Evolutionary conservation across 2,797 vertebrate genomes (phyloP).

Genomic region (Oryzias sinensis): DNA sequence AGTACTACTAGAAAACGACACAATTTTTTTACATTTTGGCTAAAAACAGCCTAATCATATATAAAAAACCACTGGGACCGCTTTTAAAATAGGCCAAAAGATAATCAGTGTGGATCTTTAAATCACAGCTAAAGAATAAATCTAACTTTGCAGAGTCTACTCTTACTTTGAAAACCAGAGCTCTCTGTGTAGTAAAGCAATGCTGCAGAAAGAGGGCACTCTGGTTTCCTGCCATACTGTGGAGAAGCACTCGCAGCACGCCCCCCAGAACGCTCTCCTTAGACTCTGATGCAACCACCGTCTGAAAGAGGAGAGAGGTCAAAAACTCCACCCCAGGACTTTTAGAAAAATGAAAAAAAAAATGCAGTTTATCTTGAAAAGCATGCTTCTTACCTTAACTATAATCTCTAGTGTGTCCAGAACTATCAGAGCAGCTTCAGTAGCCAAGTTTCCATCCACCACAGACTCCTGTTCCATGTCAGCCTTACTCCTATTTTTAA

Average conservation of each 20-base stretch:
- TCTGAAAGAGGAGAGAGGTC: constrained; percentile 49
- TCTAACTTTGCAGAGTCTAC: neutral
- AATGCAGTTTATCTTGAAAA: neutral
- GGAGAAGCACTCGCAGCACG: constrained; percentile 86
- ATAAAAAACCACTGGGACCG: too few species aligned
- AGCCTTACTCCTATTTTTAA: constrained; percentile 79
- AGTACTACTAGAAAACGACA: too few species aligned
- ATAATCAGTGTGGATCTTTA: neutral
- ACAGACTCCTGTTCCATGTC: constrained; percentile 90
- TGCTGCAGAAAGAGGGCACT: constrained; percentile 90
- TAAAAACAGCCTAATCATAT: too few species aligned
- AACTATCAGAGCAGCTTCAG: constrained; percentile 86
- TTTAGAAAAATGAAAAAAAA: neutral
- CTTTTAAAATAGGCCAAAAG: too few species aligned
- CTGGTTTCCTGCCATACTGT: constrained; percentile 89
- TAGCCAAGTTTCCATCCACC: constrained; percentile 89
- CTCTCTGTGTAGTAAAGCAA: constrained; percentile 89
- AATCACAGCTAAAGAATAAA: neutral
- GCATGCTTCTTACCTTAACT: constrained; percentile 80
- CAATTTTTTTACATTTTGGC: too few species aligned
- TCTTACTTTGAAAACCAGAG: constrained; percentile 85
- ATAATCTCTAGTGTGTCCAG: constrained; percentile 90
- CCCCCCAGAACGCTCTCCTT: constrained; percentile 88
- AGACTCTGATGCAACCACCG: constrained; percentile 84
- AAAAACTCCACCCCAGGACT: constrained; percentile 1